Evolutionary conservation across 2,113 vertebrate species (phyloP).

Genomic region (Gobius niger): DNA sequence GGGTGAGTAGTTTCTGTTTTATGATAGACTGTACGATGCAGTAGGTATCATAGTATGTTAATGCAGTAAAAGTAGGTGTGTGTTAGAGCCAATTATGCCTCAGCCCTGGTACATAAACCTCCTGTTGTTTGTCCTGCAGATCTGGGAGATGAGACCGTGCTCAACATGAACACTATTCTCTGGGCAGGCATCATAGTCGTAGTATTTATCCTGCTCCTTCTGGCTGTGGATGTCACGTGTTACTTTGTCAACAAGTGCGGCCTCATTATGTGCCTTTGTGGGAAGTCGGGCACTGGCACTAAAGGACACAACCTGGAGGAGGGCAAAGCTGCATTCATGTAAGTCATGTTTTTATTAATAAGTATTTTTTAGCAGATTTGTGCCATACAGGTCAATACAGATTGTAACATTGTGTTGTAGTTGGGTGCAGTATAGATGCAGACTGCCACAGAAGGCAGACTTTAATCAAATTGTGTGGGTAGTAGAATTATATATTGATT

Average conservation of each 20-base stretch:
- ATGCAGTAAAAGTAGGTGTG: background rate
- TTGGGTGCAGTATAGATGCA: background rate
- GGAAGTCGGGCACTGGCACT: slow-evolving; percentile 85
- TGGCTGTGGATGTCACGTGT: slow-evolving; percentile 94
- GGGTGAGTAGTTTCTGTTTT: slow-evolving; percentile 65
- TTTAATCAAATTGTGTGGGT: slow-evolving; percentile 28
- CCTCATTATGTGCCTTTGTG: slow-evolving; percentile 96
- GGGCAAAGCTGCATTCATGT: slow-evolving; percentile 94
- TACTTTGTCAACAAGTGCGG: slow-evolving; percentile 99
- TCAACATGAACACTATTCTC: slow-evolving; percentile 86
- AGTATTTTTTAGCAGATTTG: background rate
- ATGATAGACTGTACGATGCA: slow-evolving; percentile 21
- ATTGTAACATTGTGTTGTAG: background rate
- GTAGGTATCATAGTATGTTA: slow-evolving; percentile 9
- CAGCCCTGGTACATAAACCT: slow-evolving; percentile 6
- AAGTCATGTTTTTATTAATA: slow-evolving; percentile 65
- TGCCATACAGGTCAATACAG: background rate
- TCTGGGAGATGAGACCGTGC: slow-evolving; percentile 76
- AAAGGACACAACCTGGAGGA: slow-evolving; percentile 94
- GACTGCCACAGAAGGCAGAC: background rate
- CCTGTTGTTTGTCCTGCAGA: slow-evolving; percentile 57
- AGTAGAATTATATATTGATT: slow-evolving; percentile 23
- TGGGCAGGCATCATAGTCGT: slow-evolving; percentile 91
- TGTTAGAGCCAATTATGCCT: slow-evolving; percentile 18
- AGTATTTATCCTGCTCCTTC: slow-evolving; percentile 88